phyloP scores from a whole-genome alignment of 2,797 vertebrate genomes.

The Tenualosa ilisha region DNA sequence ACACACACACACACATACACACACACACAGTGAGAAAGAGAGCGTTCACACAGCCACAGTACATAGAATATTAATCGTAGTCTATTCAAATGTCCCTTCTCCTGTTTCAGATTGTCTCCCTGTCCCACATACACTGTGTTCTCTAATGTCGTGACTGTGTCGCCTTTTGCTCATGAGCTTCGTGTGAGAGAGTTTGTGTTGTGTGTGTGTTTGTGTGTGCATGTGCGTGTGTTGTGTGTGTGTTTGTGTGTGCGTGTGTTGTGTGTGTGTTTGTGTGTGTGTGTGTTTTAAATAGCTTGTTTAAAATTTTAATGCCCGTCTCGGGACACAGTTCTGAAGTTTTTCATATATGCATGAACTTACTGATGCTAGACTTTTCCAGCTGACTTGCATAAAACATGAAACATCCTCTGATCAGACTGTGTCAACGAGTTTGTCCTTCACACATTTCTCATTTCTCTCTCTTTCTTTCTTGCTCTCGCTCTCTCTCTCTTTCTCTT shows the following conservation, averaged over 20 bases:
- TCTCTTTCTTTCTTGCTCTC: neutral
- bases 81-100: neutral
- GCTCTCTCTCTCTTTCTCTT: neutral
- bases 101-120: conserved; percentile 12
- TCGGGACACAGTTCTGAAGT: conserved; percentile 1
- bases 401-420: conserved; percentile 13
- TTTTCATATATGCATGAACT: conserved; percentile 19
- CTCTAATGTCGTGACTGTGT: conserved; percentile 1
- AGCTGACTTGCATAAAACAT: conserved; percentile 23
- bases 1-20: conserved; percentile 1
- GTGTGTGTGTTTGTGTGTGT: neutral
- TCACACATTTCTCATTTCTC: neutral
- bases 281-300: conserved; percentile 18
- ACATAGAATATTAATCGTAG: conserved; percentile 14
- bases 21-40: neutral
- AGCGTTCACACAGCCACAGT: neutral
- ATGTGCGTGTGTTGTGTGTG: neutral
- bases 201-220: neutral
- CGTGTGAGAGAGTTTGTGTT: neutral
- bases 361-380: neutral
- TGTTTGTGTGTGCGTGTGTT: neutral
- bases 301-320: conserved; percentile 19
- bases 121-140: conserved; percentile 7
- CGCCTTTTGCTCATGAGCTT: neutral
- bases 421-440: conserved; percentile 14